Base-by-base conservation (phyloP, 2,113 vertebrate genomes). In the Sceloporus undulatus region DNA sequence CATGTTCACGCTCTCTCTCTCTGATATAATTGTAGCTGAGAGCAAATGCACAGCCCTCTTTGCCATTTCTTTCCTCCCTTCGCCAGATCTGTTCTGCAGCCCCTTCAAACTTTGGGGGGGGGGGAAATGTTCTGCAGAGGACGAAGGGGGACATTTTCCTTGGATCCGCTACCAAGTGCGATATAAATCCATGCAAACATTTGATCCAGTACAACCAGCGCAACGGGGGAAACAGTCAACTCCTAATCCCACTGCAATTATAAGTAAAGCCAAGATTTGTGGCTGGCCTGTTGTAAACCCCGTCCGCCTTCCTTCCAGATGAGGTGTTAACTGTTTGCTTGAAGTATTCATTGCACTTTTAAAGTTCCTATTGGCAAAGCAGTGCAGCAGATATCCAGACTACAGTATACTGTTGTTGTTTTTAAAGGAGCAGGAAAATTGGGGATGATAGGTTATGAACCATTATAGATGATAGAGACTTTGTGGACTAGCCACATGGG, bases 291-390 rank as follows among this genome's bases (percentile, higher is more conserved):
- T 70, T 82, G 27, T 76, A 82, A 82, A 82, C 42, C 56, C 27
- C 10, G 1, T 42, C 54, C 18, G 42, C 42, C 21, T 76, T 82
- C 40, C 40, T 77, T 77, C 40, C 87, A 83, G 42, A 77, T 38
- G 42, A 77, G 73, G 80, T 83, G 80, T 77, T 83, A 56, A 88
- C 77, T 59, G 62, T 86, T 77, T 77, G 42, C 80, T 77, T 27
- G 14, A 40, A 76, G 79, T 4, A 3, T 75, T 21, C 9, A 13
- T 56, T 38, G 10, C 21, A 18, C 18, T 62, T 62, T 85, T 9
- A 48, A 25, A 14, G 4, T 38, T 74, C 29, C 18, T 38, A 79
- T 56, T 56, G n/a, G 21, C n/a, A 18, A 71, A 7, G 23, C 18
- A n/a, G 19, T 79, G 14, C 34, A 13, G 48, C 42, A 10, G 2